Evolutionary conservation across 2,113 vertebrate genomes (phyloP), one percentile per base, ranked within the genome.

Genomic region (Acrocephalus kingi): DNA sequence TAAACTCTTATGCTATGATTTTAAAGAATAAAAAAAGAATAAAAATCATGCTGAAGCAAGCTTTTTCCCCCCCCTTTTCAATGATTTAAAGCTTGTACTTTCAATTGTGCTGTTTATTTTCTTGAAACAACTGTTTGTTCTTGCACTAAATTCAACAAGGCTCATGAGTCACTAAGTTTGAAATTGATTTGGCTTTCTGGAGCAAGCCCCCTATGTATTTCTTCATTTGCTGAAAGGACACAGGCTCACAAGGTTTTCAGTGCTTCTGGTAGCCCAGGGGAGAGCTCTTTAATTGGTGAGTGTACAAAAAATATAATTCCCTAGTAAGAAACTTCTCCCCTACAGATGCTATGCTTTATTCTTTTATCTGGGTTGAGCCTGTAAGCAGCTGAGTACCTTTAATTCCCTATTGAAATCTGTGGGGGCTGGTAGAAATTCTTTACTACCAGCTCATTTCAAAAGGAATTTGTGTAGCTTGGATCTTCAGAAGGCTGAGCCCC

Each of bases 181-280:
- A 84, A 92, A 84, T 51, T 80, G 82, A 84, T 83, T 84, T 66
- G 90, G 37, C 66, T 93, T 96, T 94, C 74, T 71, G 63, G 77
- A 83, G 31, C 45, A 85, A 87, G 35, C 43, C 25, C 28, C 46
- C 39, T 51, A 46, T 67, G 30, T 79, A 74, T 89, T 95, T 87
- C n/a, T 92, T 72, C 41, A 75, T 79, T 93, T 87, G 49, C 37
- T 83, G 51, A 31, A 86, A 92, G 51, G 73, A 67, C 43, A 87
- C 31, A 80, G 37, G 37, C 63, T 87, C 8, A 75, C 35, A 90
- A 76, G 48, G 30, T 46, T 80, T 88, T 84, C 74, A 74, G 56
- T 76, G 31, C 35, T 33, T 37, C 37, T 86, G 27, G 21, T 55
- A 80, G 63, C 62, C 75, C 62, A 87, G 27, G 56, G 68, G 41